Conservation (phyloP, 2,797 vertebrate genomes). For the Pseudotriccus pelzelni region DNA sequence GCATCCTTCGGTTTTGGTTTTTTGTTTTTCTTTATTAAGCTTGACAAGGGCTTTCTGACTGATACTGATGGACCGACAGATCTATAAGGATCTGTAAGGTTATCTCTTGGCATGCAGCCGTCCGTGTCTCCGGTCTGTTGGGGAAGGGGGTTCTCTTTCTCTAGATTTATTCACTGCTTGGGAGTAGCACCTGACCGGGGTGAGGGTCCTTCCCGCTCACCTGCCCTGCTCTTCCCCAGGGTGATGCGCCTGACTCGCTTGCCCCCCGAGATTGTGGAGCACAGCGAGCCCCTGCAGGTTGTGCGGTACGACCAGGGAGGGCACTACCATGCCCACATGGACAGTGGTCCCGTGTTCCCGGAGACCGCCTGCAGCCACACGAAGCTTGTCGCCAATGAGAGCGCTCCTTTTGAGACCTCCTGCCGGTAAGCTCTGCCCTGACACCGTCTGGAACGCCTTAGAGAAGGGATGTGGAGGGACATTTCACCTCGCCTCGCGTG, state of each 20-base stretch:
- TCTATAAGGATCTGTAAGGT: not conserved
- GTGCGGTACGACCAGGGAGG: constrained; percentile 94
- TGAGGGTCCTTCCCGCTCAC: not conserved
- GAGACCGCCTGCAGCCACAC: constrained; percentile 98
- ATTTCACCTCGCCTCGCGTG: rapidly evolving
- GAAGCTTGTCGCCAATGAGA: constrained; percentile 88
- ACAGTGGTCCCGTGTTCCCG: constrained; percentile 95
- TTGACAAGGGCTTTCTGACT: constrained; percentile 8
- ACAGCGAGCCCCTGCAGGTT: constrained; percentile 96
- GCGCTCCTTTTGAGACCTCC: constrained; percentile 93
- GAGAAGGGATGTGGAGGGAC: not conserved
- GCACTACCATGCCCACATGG: constrained; percentile 97
- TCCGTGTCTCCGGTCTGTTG: not conserved
- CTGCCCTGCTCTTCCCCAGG: constrained; percentile 65
- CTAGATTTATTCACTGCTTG: not conserved
- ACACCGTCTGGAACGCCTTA: rapidly evolving
- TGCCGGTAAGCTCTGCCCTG: constrained; percentile 85
- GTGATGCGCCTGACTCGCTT: constrained; percentile 91
- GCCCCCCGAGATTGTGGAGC: constrained; percentile 88
- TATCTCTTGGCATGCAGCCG: not conserved
- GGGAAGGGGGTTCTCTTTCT: constrained; percentile 44
- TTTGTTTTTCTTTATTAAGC: not conserved
- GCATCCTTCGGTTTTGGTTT: not conserved
- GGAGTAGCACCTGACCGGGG: not conserved
- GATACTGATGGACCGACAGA: not conserved